Base-by-base conservation (phyloP, 2,113 vertebrate species). In the Grammomys dolichurus region DNA sequence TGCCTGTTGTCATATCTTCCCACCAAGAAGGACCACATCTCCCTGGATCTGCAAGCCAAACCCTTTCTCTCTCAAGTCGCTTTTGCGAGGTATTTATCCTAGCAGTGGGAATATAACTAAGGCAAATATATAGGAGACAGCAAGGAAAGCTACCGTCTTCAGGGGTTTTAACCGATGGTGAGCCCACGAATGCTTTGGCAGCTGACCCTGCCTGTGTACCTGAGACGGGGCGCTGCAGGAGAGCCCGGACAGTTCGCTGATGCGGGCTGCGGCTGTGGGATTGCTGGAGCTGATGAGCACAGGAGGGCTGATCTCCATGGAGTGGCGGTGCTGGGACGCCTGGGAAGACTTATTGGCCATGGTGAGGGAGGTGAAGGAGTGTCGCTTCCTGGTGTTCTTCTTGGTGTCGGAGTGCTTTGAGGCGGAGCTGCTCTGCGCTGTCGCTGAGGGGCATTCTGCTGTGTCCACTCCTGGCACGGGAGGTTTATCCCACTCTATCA, bases 211-310 rank as follows among this genome's bases (percentile, higher is more conserved):
- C 14, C 3, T 20, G 7, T 4, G 98, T 98, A 99, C 99, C 99
- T 99, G 99, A 98, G 99, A 99, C 87, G 99, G 99, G 78, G 99
- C 99, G 91, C 99, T 99, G 96, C 99, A 99, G 97, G 99, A 99
- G 17, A 99, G 99, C 3, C 99, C 99, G 0, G 99, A 99, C 95
- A 99, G 98, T 97, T 99, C 99, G 26, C 99, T 99, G 4, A 99
- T 99, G 9, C 99, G 99, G 0, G 99, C 99, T 0, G 99, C 99
- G 0, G 99, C 99, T 0, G 99, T 99, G 60, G 99, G 99, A 98
- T 99, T 99, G 97, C 99, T 99, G 97, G 99, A 99, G 98, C 99
- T 99, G 98, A 99, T 99, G 97, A 99, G 99, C 70, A 99, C 99
- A 0, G 99, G 99, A 54, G 99, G 99, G 60, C 99, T 99, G 95